Conservation (phyloP, 2,888 invertebrate species). For the Acleris literana region DNA sequence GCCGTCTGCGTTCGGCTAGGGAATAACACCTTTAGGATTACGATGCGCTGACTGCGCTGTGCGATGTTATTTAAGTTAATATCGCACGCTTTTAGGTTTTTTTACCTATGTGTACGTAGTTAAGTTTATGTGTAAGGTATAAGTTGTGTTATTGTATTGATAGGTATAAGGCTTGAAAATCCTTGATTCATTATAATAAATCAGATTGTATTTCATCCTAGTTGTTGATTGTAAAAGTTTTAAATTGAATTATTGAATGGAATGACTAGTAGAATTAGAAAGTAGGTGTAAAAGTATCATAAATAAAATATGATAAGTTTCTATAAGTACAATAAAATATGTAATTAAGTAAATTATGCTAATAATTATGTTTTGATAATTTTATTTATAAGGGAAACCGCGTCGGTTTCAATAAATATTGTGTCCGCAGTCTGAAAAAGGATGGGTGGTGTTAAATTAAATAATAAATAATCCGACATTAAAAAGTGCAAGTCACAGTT, state of each 20-base stretch:
- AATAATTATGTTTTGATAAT: conserved; percentile 43
- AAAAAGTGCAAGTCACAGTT: conserved; percentile 66
- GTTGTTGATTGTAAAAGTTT: not conserved
- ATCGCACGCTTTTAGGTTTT: not conserved
- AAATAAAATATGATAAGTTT: conserved; percentile 41
- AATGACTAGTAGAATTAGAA: conserved; percentile 10
- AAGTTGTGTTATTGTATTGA: not conserved
- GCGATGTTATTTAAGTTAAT: too few species aligned
- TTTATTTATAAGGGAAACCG: conserved; percentile 61
- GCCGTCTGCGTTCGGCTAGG: too few species aligned
- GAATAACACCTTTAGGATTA: too few species aligned
- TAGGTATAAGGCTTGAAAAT: conserved; percentile 36
- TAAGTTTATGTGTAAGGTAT: conserved; percentile 1
- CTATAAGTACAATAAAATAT: conserved; percentile 69
- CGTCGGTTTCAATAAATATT: conserved; percentile 38
- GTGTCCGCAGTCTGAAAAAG: conserved; percentile 13
- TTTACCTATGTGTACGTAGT: not conserved
- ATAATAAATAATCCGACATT: conserved; percentile 55
- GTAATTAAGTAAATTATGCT: conserved; percentile 68
- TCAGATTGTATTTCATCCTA: conserved; percentile 23
- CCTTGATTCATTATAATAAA: conserved; percentile 56
- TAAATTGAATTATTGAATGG: conserved; percentile 18
- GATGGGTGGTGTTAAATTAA: conserved; percentile 51
- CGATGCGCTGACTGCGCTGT: too few species aligned
- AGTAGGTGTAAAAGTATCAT: conserved; percentile 15